Evolutionary conservation across 2,113 vertebrate genomes (phyloP), one percentile per base, ranked within the genome.

Genomic region (Acrocephalus kingi): DNA sequence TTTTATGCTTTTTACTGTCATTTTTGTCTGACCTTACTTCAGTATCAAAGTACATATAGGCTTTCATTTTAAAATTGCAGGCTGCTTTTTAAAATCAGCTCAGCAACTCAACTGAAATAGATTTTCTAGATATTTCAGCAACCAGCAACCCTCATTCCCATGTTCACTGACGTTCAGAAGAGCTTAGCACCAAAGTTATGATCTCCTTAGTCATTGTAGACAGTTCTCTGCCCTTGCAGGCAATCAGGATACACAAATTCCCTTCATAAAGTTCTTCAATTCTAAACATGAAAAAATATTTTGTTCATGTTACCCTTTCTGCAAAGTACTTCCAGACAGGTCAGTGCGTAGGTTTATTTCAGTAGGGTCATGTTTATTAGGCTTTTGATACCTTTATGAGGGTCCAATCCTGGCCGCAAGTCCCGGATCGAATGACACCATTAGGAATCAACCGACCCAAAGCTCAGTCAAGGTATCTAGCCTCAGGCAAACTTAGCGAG

Each of bases 1-100:
- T 58, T 92, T 96, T 77, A 27, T 69, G 33, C 5, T 62, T 90
- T 85, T 71, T 78, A 63, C 12, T 69, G 37, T 67, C 3, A 28
- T 58, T 86, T 92, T 93, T 92, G 28, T 83, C 72, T 81, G 68
- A 90, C 86, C 31, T 88, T 84, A 58, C 15, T 81, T 92, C 43
- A 46, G 31, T 39, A 74, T 58, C 43, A 39, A 83, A 66, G 82
- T 52, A 39, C n/a, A 73, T 51, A 31, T 6, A 77, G 21, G 7
- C 21, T 90, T 87, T 94, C 62, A 62, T 84, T 92, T 94, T 90
- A 46, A 71, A 66, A 80, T 80, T 83, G 19, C 24, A 71, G 43
- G 10, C 6, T 72, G 15, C 2, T 39, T 75, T 69, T 78, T 73
- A 15, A 41, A 48, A 81, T 66, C 43, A 74, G 33, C 33, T 64